Base-by-base conservation (phyloP, 35 echinoderm and acorn worm species). In the Apostichopus parvimensis region DNA sequence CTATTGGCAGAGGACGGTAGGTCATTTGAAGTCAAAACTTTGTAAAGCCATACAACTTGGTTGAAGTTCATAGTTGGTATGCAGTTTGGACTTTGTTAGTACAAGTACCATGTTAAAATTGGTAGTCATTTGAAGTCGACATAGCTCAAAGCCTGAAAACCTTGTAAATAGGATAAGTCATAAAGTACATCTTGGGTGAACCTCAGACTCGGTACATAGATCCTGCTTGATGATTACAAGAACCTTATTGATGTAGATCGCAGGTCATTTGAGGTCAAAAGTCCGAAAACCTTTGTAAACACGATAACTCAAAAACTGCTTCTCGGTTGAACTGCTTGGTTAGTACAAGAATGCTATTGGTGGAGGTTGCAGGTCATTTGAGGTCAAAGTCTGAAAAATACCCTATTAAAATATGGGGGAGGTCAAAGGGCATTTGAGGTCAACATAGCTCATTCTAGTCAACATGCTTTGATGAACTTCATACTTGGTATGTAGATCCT, bases 131-230 rank as follows among this genome's bases (percentile, higher is more conserved):
- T 34, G 28, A 34, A 34, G 28, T 34, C 8, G 8, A 10, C 10
- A 68, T 10, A 9, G 64, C 11, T 13, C 64, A 68, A 68, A 68
- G 10, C 17, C 11, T 68, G 64, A 68, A 68, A 68, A 13, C 17
- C 78, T 79, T 79, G 78, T 24, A 28, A 79, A 79, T 21, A 79
- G 9, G 78, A 6, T 79, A 24, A 17, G 12, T 79, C 78, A 79
- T 10, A 11, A 24, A 24, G 22, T 21, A 11, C 11, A 28, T 12
- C 22, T 28, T 79, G 78, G 78, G 4, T 79, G 22, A 21, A 79
- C 21, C 78, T 53, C 12, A 79, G 34, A 79, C n/a, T 17, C 22
- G 21, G 12, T 2, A 21, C 52, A 53, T 79, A 17, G 52, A 53
- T 17, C 22, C 11, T 53, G 9, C 78, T 11, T 79, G 22, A 5